Evolutionary conservation across 1,140 invertebrate species (phyloP).

Genomic region (Coelopa frigida): DNA sequence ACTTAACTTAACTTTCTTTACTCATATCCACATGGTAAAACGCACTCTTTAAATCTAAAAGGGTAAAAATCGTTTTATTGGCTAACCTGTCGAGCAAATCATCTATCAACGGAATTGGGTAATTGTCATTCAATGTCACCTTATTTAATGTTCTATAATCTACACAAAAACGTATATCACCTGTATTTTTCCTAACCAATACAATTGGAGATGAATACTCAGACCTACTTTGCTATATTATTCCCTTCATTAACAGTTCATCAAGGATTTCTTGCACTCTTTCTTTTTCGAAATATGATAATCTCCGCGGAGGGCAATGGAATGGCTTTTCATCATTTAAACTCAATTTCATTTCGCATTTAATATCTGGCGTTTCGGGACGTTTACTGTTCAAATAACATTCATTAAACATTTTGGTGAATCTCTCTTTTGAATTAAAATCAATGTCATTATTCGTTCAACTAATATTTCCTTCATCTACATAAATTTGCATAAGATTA

Average conservation of each 20-base stretch:
- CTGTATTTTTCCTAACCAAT: no score
- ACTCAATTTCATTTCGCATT: conserved; percentile 12
- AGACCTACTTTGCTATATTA: conserved; percentile 24
- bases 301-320: conserved; percentile 16
- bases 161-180: no score
- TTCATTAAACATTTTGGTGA: neutral
- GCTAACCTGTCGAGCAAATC: no score
- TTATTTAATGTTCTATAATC: no score
- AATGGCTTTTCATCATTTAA: conserved; percentile 14
- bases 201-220: conserved; percentile 27
- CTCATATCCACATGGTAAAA: no score
- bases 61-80: no score
- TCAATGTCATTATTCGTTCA: conserved; percentile 6
- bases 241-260: conserved; percentile 17
- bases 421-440: neutral
- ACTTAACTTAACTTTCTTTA: no score
- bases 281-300: conserved; percentile 17
- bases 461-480: no score
- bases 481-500: no score
- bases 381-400: neutral
- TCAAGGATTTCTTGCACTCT: conserved; percentile 21
- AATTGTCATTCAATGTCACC: no score
- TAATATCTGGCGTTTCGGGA: neutral
- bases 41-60: no score
- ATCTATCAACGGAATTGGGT: no score